Evolutionary conservation across 2,113 vertebrate species (phyloP).

Genomic region (Saguinus midas): DNA sequence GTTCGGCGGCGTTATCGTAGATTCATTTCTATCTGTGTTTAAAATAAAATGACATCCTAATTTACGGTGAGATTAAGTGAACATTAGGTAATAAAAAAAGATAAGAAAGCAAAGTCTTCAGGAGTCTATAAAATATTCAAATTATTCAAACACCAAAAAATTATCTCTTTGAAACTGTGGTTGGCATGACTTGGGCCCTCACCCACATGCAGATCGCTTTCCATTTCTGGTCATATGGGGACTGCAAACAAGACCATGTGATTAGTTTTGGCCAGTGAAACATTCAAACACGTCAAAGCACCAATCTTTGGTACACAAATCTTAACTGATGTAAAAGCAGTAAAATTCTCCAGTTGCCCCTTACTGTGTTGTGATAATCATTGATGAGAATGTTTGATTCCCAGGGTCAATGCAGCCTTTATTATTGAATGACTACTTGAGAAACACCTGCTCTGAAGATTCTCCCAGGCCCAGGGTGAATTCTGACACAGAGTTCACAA

Average conservation of each 20-base stretch:
- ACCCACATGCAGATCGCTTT: not conserved
- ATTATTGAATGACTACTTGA: not conserved
- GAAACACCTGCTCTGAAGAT: not conserved
- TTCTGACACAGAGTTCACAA: not conserved
- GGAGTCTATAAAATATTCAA: not conserved
- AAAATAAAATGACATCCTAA: not conserved
- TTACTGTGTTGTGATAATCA: not conserved
- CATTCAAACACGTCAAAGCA: accelerated
- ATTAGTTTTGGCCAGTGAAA: not conserved
- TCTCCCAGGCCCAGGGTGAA: not conserved
- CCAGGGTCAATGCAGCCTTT: not conserved
- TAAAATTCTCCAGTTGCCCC: not conserved
- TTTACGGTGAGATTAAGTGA: not conserved
- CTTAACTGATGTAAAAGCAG: not conserved
- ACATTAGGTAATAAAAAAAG: not conserved
- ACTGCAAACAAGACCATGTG: not conserved
- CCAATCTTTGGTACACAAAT: no score
- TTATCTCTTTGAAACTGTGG: not conserved
- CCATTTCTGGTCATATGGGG: not conserved
- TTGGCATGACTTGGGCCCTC: not conserved
- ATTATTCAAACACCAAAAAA: not conserved
- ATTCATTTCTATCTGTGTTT: not conserved
- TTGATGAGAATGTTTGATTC: not conserved
- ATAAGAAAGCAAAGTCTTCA: not conserved
- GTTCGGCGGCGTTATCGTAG: not conserved